Conservation (phyloP, 37 sponge, comb jelly and placozoan genomes). For the Hormiphora californensis region DNA sequence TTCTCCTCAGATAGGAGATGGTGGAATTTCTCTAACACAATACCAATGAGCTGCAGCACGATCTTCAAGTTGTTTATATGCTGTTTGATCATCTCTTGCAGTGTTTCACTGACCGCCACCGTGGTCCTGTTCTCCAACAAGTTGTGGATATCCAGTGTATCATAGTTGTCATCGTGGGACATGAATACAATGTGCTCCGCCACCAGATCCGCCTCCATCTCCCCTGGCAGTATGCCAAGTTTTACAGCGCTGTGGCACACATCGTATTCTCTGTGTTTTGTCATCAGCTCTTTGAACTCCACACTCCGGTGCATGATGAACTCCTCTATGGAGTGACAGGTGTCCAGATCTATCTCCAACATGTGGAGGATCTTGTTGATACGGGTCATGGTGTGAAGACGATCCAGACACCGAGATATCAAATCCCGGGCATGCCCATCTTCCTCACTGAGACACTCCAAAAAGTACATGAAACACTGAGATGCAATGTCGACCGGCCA, state of each 20-base stretch:
- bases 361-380: conserved; percentile 24
- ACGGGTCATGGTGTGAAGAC: conserved; percentile 21
- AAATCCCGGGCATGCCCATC: background rate
- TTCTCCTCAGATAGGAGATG: background rate
- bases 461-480: conserved; percentile 35
- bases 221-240: conserved; percentile 22
- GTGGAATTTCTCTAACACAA: conserved; percentile 21
- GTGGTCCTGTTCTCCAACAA: background rate
- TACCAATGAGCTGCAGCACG: conserved; percentile 29
- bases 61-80: conserved; percentile 46
- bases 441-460: background rate
- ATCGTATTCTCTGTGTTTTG: conserved; percentile 25
- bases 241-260: conserved; percentile 40
- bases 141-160: conserved; percentile 44
- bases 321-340: background rate
- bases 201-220: background rate
- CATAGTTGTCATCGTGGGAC: conserved; percentile 42
- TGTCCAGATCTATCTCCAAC: background rate
- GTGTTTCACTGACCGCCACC: background rate
- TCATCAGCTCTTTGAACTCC: conserved; percentile 43
- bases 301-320: background rate
- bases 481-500: conserved; percentile 30
- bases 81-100: background rate
- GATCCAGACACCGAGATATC: background rate
- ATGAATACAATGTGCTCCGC: conserved; percentile 42